phyloP scores from a whole-genome alignment of 1,140 invertebrate genomes.

The Drosophila kurseongensis region DNA sequence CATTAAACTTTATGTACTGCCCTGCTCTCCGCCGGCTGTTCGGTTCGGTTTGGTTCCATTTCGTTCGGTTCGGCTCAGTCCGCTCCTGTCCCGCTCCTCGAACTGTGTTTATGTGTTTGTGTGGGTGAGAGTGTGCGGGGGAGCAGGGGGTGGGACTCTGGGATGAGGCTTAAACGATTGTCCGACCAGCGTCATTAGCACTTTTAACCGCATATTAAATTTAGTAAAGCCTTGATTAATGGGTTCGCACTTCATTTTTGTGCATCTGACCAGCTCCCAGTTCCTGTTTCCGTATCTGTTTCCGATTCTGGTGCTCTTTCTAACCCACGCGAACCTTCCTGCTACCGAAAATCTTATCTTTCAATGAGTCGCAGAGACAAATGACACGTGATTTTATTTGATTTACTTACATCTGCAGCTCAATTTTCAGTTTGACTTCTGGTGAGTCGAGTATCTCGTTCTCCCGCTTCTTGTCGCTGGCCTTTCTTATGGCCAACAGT shows the following conservation, averaged over 20 bases:
- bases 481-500: constrained; percentile 69
- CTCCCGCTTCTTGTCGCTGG: constrained; percentile 39
- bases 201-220: constrained; percentile 84
- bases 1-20: constrained; percentile 84
- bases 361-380: constrained; percentile 76
- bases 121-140: constrained; percentile 43
- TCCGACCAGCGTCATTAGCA: constrained; percentile 80
- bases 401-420: constrained; percentile 84
- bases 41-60: constrained; percentile 19
- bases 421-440: constrained; percentile 83
- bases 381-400: constrained; percentile 84
- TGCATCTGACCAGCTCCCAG: constrained; percentile 41
- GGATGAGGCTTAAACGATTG: constrained; percentile 66
- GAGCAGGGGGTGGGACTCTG: constrained; percentile 12
- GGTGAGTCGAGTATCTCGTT: constrained; percentile 48
- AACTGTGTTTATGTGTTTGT: constrained; percentile 25
- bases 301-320: background rate
- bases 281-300: constrained; percentile 12
- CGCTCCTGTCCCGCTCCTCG: constrained; percentile 31
- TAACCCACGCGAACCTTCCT: background rate
- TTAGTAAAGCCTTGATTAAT: constrained; percentile 78
- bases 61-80: constrained; percentile 9
- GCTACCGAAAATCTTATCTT: constrained; percentile 79
- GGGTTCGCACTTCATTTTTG: constrained; percentile 56
- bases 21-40: constrained; percentile 26